Conservation (phyloP, 2,888 invertebrate species). For the Drosophila mimetica region DNA sequence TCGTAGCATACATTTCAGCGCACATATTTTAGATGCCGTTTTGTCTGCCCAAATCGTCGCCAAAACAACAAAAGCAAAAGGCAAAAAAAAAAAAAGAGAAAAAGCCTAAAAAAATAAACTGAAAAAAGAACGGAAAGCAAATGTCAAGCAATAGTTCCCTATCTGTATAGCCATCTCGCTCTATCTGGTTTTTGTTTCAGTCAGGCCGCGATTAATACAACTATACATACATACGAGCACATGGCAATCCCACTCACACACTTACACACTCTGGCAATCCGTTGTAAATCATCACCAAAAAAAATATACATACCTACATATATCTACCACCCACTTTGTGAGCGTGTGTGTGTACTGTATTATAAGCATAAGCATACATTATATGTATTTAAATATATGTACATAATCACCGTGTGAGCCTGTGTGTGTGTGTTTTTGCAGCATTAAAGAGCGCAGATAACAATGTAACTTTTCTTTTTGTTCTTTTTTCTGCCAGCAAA, state of each 20-base stretch:
- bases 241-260: conserved; percentile 4
- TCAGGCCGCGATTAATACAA: conserved; percentile 17
- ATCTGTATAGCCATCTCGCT: conserved; percentile 30
- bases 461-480: conserved; percentile 23
- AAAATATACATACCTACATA: conserved; percentile 3
- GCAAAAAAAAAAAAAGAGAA: conserved; percentile 3
- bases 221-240: neutral
- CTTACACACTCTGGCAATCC: conserved; percentile 33
- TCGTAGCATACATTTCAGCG: conserved; percentile 39
- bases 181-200: conserved; percentile 21
- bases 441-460: conserved; percentile 36
- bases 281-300: conserved; percentile 64
- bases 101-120: conserved; percentile 5
- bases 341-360: conserved; percentile 37
- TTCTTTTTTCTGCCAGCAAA: conserved; percentile 15
- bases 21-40: conserved; percentile 45
- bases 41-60: conserved; percentile 38
- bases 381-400: conserved; percentile 31
- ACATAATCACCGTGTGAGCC: conserved; percentile 21
- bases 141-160: conserved; percentile 16
- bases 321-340: conserved; percentile 38
- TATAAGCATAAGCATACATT: conserved; percentile 47
- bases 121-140: conserved; percentile 27
- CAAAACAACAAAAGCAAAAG: conserved; percentile 7
- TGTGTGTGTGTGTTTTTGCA: conserved; percentile 39